Conservation (phyloP, 2,888 invertebrate species). For the Myopa tessellatipennis region DNA sequence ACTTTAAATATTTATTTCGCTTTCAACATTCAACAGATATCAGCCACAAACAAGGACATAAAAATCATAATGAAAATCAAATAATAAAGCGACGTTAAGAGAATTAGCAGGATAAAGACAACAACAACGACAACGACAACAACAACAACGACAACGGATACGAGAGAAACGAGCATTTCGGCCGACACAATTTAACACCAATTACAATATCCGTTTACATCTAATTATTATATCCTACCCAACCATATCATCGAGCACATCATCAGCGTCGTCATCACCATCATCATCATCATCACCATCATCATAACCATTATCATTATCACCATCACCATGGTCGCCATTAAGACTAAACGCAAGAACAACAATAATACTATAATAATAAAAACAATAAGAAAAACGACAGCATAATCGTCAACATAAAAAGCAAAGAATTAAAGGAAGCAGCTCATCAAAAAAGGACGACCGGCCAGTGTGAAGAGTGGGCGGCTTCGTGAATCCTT, state of each 20-base stretch:
- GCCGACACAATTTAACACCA: slow-evolving; percentile 66
- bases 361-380: background rate
- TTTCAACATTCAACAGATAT: background rate
- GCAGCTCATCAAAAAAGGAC: slow-evolving; percentile 42
- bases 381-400: background rate
- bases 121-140: slow-evolving; percentile 41
- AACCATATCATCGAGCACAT: slow-evolving; percentile 29
- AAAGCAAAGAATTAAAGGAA: slow-evolving; percentile 56
- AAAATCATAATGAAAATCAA: slow-evolving; percentile 46
- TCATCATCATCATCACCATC: slow-evolving; percentile 1
- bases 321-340: background rate
- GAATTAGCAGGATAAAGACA: slow-evolving; percentile 44
- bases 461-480: slow-evolving; percentile 36
- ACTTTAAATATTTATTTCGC: background rate
- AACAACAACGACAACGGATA: slow-evolving; percentile 38
- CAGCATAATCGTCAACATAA: background rate
- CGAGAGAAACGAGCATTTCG: slow-evolving; percentile 29
- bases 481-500: slow-evolving; percentile 5
- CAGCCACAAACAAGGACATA: slow-evolving; percentile 12
- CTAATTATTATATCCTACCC: slow-evolving; percentile 62
- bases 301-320: background rate
- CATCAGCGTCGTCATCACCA: slow-evolving; percentile 4
- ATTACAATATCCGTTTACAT: slow-evolving; percentile 68
- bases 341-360: background rate
- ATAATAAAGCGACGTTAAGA: slow-evolving; percentile 46